Evolutionary conservation across 1,140 invertebrate species (phyloP).

Genomic region (Hylyphantes graminicola): DNA sequence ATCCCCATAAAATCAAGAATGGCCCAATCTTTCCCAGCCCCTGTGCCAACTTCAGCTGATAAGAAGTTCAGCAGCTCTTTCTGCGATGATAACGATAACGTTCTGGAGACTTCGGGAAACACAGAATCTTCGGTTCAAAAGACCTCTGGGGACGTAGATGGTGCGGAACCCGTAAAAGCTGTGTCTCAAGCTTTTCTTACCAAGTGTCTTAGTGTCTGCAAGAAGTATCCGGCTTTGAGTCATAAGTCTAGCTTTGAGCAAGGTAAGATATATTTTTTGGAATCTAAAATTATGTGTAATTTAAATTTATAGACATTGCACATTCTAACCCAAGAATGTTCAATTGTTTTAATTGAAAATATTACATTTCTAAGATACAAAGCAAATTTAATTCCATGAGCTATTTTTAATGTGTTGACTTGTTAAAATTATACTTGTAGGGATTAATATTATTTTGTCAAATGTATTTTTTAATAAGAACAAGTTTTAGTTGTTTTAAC

Average conservation of each 20-base stretch:
- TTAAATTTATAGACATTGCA: neutral
- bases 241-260: slow-evolving; percentile 40
- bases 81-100: slow-evolving; percentile 57
- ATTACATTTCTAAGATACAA: too few relatives aligned
- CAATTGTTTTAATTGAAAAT: neutral
- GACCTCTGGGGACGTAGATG: neutral
- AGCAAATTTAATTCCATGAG: too few relatives aligned
- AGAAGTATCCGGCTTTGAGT: slow-evolving; percentile 51
- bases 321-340: neutral
- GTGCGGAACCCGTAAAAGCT: neutral
- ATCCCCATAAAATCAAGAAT: slow-evolving; percentile 59
- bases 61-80: slow-evolving; percentile 12
- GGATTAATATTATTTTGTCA: too few relatives aligned
- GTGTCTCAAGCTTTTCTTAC: slow-evolving; percentile 38
- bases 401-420: too few relatives aligned
- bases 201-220: slow-evolving; percentile 47
- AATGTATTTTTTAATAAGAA: too few relatives aligned
- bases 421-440: too few relatives aligned
- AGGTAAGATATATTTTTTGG: neutral
- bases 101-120: slow-evolving; percentile 18
- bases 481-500: too few relatives aligned
- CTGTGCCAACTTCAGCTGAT: neutral
- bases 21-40: slow-evolving; percentile 33
- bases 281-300: neutral
- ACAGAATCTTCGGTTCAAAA: neutral